A percentile compares a stretch with the other conserved stretches of the same genome.
phyloP scores from a whole-genome alignment of 2,113 vertebrate species.

The Phylloscopus whistleri region DNA sequence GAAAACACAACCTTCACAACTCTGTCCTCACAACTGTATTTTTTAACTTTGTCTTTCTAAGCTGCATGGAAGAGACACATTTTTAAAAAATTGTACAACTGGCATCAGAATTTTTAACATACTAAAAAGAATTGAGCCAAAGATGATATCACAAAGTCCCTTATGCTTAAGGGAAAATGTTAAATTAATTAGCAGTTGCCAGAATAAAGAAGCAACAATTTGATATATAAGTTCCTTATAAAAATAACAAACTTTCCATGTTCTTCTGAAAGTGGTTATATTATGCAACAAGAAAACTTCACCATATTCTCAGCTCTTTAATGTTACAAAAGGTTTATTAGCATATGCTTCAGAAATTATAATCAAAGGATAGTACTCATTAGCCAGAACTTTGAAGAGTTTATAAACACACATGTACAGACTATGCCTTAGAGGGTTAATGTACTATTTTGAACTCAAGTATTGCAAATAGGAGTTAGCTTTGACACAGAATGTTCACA shows the following conservation, averaged over 20 bases:
- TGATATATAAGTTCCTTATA: conserved; percentile 7
- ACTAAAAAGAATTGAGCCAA: conserved; percentile 46
- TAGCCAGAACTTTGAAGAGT: conserved; percentile 8
- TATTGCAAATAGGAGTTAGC: conserved; percentile 13
- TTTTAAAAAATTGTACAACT: conserved; percentile 7
- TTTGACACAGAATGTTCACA: conserved; percentile 42
- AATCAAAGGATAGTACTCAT: background rate
- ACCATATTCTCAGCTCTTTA: background rate
- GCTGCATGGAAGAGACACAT: background rate
- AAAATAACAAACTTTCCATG: background rate
- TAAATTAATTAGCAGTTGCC: conserved; percentile 62
- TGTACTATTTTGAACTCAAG: conserved; percentile 28
- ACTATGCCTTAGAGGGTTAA: conserved; percentile 34
- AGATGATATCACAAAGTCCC: conserved; percentile 51
- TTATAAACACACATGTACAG: background rate
- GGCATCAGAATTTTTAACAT: conserved; percentile 36
- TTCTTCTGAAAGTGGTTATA: conserved; percentile 9
- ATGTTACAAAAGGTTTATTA: conserved; percentile 10
- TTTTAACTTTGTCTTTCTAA: background rate
- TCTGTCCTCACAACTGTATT: background rate
- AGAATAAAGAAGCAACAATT: conserved; percentile 32
- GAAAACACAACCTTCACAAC: background rate
- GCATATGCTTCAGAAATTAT: background rate
- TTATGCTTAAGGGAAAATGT: conserved; percentile 59
- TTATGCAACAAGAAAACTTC: conserved; percentile 5